Evolutionary conservation across 2,113 vertebrate species (phyloP).

Genomic region (Tautogolabrus adspersus): DNA sequence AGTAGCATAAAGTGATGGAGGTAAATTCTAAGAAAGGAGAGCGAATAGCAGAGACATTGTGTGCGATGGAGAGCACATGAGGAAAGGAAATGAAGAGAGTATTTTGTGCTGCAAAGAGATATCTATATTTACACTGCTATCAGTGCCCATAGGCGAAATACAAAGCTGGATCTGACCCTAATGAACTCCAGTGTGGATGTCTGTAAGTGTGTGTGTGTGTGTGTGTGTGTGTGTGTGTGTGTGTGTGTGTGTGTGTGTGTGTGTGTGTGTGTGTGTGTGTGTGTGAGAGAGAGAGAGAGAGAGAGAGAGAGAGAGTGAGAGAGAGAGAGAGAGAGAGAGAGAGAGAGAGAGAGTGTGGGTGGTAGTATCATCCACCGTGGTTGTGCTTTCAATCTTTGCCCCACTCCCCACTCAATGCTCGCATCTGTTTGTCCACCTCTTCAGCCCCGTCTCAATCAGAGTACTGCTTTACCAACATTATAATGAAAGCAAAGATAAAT

Average conservation of each 20-base stretch:
- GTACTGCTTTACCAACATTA: background rate
- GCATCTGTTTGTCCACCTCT: conserved; percentile 43
- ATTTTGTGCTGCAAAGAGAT: conserved; percentile 27
- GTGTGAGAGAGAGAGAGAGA: background rate
- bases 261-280: too few species aligned
- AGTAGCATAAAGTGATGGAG: background rate
- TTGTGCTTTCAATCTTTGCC: conserved; percentile 45
- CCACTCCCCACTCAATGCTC: conserved; percentile 48
- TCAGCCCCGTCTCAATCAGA: conserved; percentile 10
- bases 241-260: too few species aligned
- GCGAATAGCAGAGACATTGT: background rate
- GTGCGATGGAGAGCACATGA: background rate
- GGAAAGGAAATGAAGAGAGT: conserved; percentile 2
- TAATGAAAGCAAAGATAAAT: background rate
- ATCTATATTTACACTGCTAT: conserved; percentile 59
- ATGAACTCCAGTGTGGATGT: conserved; percentile 39
- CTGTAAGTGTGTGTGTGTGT: conserved; percentile 8
- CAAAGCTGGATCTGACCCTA: conserved; percentile 50
- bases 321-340: background rate
- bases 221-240: background rate
- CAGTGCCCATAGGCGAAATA: conserved; percentile 52
- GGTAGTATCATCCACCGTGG: conserved; percentile 64
- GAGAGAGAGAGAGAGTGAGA: background rate
- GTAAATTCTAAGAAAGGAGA: background rate
- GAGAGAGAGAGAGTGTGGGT: conserved; percentile 45